Evolutionary conservation across 1,140 invertebrate genomes (phyloP).

Genomic region (Apis laboriosa): DNA sequence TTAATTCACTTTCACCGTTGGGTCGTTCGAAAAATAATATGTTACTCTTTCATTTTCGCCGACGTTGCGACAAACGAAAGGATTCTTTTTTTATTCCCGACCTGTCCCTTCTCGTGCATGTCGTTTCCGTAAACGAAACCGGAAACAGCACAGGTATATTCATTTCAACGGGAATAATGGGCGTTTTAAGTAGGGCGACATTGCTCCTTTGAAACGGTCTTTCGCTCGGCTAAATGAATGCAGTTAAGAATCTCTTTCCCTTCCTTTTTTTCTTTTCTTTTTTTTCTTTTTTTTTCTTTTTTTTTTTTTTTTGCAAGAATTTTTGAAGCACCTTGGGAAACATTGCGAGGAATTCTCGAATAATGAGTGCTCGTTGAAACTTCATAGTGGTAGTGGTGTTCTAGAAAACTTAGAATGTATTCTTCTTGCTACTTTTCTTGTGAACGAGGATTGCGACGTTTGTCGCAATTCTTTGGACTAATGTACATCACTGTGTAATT

Average conservation of each 20-base stretch:
- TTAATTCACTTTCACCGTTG: slow-evolving; percentile 20
- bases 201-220: slow-evolving; percentile 17
- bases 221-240: slow-evolving; percentile 7
- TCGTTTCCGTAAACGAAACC: slow-evolving; percentile 12
- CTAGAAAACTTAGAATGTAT: too few species aligned
- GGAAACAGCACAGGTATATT: slow-evolving; percentile 19
- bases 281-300: background rate
- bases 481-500: too few species aligned
- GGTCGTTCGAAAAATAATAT: background rate
- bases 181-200: slow-evolving; percentile 9
- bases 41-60: background rate
- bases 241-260: slow-evolving; percentile 11
- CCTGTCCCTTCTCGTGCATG: background rate
- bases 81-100: background rate
- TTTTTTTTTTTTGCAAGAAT: background rate
- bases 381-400: background rate
- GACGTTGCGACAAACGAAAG: background rate
- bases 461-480: too few species aligned
- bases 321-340: background rate
- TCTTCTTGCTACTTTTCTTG: background rate
- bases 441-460: background rate
- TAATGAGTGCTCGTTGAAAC: background rate
- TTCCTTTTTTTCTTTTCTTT: background rate
- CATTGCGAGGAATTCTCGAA: background rate
- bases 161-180: slow-evolving; percentile 16